Percentiles rank a stretch among this genome's conserved stretches.
phyloP scores from a whole-genome alignment of 2,888 invertebrate genomes.

The Melanostoma scalare region DNA sequence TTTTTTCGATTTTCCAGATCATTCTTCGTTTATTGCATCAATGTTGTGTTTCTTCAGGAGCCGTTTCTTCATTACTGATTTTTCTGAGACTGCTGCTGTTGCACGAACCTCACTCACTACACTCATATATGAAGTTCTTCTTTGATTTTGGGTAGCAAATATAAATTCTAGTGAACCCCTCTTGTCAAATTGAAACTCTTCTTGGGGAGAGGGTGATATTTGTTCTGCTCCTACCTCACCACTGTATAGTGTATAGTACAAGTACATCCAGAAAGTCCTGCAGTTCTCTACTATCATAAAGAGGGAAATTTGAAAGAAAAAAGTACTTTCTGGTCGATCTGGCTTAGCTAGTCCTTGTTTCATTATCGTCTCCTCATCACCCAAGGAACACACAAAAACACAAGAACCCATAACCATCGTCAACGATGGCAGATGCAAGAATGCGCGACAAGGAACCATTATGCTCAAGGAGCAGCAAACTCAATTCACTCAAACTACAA shows the following conservation, averaged over 20 bases:
- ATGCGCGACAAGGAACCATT: constrained; percentile 48
- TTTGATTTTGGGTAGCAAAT: constrained; percentile 41
- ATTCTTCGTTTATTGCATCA: too few species aligned
- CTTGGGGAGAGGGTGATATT: constrained; percentile 64
- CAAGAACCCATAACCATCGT: constrained; percentile 30
- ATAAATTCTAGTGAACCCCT: constrained; percentile 45
- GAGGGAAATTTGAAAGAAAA: constrained; percentile 12
- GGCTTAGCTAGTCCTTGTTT: constrained; percentile 64
- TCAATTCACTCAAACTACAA: constrained; percentile 6
- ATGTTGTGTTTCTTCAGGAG: neutral
- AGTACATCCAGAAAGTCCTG: constrained; percentile 51
- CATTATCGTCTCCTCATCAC: constrained; percentile 49
- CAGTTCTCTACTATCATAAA: constrained; percentile 1
- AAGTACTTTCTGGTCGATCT: constrained; percentile 68
- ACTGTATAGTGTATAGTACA: neutral
- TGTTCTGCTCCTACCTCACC: constrained; percentile 43
- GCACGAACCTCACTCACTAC: constrained; percentile 2
- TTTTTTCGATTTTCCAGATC: too few species aligned
- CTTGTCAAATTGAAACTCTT: constrained; percentile 29
- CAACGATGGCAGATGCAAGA: constrained; percentile 67
- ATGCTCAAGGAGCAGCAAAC: constrained; percentile 40
- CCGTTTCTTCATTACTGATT: neutral
- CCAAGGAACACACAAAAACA: constrained; percentile 40
- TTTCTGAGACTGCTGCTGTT: neutral
- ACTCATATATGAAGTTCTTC: neutral